Base-by-base conservation (phyloP, 2,888 invertebrate genomes). In the Athripsodes cinereus region DNA sequence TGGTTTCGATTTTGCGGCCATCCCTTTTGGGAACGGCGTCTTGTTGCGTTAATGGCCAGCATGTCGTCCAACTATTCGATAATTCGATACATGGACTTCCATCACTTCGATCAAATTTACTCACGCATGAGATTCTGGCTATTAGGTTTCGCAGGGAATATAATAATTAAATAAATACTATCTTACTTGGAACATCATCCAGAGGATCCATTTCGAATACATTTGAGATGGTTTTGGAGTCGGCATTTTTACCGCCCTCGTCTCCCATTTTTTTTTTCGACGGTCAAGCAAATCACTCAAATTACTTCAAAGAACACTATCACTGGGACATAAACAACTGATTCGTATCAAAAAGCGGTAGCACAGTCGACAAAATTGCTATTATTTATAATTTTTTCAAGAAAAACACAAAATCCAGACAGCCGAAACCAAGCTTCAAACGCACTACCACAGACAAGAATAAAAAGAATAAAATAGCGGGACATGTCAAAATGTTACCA, bases 201-300 rank as follows among this genome's bases (percentile, higher is more conserved):
- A 55, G 44, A 46, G 56, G 44, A 40, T 61, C 61, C 2, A 46
- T 20, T 10, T 61, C 61, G 22, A 46, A 46, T 22, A 54, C 16
- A 35, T 26, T 31, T 21, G 57, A 22, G 19, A 49, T 53, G 46
- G 57, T 47, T 54, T 44, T 48, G 31, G 54, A 57, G 57, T 60
- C 60, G 57, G 60, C 57, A 60, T 60, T 55, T 60, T 60, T 60
- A 53, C 60, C 60, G 60, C 60, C 60, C 57, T 60, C 57, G 57
- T 60, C 60, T 21, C 49, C 57, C 53, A 53, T 58, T 54, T 54
- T 58, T 40, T 40, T n/a, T 40, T 40, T 16, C 13, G n/a, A 35
- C 20, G 40, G 56, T 8, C 40, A 40, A 40, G 13, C 13, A 8
- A 13, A n/a, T 13, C 40, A n/a, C 2, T 31, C 31, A 31, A 6